A percentile compares a stretch with the other conserved stretches of the same genome.
Conservation (phyloP, 2,113 vertebrate species). For the Camelus dromedarius region DNA sequence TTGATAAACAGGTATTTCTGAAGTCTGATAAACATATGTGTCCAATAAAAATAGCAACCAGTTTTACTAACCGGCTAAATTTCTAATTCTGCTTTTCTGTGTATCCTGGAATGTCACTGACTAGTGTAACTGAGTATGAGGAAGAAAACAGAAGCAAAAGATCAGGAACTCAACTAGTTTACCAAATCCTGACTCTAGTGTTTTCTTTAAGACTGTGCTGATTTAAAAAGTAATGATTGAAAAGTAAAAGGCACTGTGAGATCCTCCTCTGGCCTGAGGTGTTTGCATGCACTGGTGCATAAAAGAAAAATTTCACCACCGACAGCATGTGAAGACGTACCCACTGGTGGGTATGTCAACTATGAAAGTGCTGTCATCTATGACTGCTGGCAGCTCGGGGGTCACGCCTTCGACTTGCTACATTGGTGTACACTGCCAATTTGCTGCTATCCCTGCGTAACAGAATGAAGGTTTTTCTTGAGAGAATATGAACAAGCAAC, state of each 20-base stretch:
- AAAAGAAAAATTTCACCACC: neutral
- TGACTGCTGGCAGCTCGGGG: neutral
- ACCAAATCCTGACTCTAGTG: neutral
- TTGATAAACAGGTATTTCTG: neutral
- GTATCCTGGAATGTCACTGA: neutral
- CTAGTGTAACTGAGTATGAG: neutral
- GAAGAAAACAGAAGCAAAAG: neutral
- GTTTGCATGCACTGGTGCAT: neutral
- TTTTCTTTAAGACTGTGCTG: constrained; percentile 4
- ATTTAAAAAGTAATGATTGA: constrained; percentile 18
- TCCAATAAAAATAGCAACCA: constrained; percentile 28
- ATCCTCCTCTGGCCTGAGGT: neutral
- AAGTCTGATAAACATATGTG: neutral
- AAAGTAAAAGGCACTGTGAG: neutral
- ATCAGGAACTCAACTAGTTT: neutral
- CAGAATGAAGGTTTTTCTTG: neutral
- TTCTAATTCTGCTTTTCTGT: neutral
- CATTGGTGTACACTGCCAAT: neutral
- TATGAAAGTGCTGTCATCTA: neutral
- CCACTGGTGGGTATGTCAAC: neutral
- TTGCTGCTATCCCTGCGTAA: neutral
- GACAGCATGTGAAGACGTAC: neutral
- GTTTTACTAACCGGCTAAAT: neutral
- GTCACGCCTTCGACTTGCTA: neutral
- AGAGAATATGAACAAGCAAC: neutral